phyloP scores from a whole-genome alignment of 1,140 invertebrate species.

The Theocolax elegans region DNA sequence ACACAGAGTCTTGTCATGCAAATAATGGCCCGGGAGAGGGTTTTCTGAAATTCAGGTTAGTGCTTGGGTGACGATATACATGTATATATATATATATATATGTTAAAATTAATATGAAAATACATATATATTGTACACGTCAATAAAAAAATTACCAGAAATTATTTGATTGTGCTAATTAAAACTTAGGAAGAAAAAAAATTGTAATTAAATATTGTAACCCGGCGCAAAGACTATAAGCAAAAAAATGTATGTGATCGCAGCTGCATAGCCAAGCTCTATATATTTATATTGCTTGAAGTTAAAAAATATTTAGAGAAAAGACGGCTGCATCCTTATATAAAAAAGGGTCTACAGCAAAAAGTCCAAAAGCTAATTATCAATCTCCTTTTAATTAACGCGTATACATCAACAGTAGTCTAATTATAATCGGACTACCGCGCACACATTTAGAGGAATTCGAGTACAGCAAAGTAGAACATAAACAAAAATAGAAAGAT shows the following conservation, averaged over 20 bases:
- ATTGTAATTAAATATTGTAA: neutral
- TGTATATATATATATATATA: neutral
- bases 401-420: neutral
- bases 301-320: too few relatives aligned
- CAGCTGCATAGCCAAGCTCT: too few relatives aligned
- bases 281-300: neutral
- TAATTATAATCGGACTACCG: constrained; percentile 2
- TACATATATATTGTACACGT: too few relatives aligned
- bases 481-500: neutral
- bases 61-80: constrained; percentile 61
- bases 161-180: neutral
- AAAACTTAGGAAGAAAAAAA: constrained; percentile 16
- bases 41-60: constrained; percentile 46
- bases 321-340: too few relatives aligned
- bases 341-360: too few relatives aligned
- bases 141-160: neutral
- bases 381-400: neutral
- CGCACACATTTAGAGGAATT: neutral
- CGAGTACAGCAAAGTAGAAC: neutral
- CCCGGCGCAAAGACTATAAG: neutral
- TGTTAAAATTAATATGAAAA: too few relatives aligned
- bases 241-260: neutral
- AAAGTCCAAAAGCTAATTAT: neutral
- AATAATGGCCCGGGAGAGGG: constrained; percentile 67
- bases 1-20: constrained; percentile 68